phyloP scores from a whole-genome alignment of 2,797 vertebrate species.

The Macrochelys suwanniensis region DNA sequence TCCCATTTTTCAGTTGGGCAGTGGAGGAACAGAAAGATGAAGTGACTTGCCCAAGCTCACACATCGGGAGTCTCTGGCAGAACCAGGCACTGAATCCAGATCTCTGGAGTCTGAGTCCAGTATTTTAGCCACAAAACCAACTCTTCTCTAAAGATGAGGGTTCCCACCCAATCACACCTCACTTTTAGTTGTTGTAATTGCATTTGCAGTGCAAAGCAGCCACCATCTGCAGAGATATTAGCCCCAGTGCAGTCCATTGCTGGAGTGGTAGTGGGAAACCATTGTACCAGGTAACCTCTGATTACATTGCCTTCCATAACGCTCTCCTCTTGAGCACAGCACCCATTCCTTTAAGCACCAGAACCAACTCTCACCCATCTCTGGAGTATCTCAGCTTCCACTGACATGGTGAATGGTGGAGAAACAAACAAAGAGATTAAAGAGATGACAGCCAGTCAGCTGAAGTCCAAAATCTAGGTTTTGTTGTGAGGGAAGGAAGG shows the following conservation, averaged over 20 bases:
- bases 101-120: neutral
- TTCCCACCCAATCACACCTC: neutral
- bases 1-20: neutral
- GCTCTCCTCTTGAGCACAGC: neutral
- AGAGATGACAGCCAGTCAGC: rapidly evolving
- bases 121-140: neutral
- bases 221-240: neutral
- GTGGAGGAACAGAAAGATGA: neutral
- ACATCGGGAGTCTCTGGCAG: neutral
- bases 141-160: neutral
- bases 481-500: neutral
- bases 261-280: neutral
- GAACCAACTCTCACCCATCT: neutral
- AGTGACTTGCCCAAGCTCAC: neutral
- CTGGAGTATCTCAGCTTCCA: neutral
- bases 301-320: neutral
- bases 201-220: neutral
- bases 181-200: neutral
- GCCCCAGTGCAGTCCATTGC: neutral
- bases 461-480: neutral
- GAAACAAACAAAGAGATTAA: neutral
- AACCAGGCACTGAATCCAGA: neutral
- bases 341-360: neutral
- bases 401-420: neutral
- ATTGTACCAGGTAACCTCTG: neutral